Base-by-base conservation (phyloP, 2,888 invertebrate genomes). In the Nasonovia ribisnigri region DNA sequence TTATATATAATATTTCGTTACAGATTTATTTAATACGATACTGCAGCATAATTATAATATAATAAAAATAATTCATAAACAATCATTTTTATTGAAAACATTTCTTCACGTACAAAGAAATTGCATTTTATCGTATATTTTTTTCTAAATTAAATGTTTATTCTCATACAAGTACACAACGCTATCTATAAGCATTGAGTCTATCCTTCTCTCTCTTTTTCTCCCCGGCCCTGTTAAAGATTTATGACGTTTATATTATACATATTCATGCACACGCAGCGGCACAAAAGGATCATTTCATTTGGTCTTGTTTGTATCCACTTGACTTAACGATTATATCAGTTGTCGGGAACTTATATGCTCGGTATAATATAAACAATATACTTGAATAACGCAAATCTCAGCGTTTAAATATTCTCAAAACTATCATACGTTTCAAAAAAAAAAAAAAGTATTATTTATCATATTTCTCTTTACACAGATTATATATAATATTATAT, bases 261-360 rank as follows among this genome's bases (percentile, higher is more conserved):
- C 36, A 88, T 51, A 57, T 88, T 88, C 42, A 36, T 88, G 42
- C 42, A 57, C 43, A 88, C 16, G 43, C 88, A 57, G 57, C 57
- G 88, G 42, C 57, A 88, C 88, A 88, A 88, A 57, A 54, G 42
- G 42, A 88, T 57, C 88, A 57, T 88, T 88, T 88, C 57, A 57
- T 88, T 88, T 54, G 88, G 57, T 88, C 51, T 88, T 88, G 88
- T 88, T 88, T 88, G 57, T 13, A 42, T 88, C 57, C 88, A 88
- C 88, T 88, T 43, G 57, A 88, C 42, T 86, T 26, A 86, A 43
- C 86, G 87, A 46, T 51, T 88, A 88, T 42, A 57, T 43, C 54
- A 57, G 57, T 36, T 51, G 88, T 54, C 43, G 54, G 51, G 29
- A 42, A 88, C 88, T 54, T 57, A 88, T 54, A 16, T 51, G 16